Percentiles rank a stretch among this genome's conserved stretches.
Conservation (phyloP, 2,888 invertebrate species). For the Rhyacophila evoluta region DNA sequence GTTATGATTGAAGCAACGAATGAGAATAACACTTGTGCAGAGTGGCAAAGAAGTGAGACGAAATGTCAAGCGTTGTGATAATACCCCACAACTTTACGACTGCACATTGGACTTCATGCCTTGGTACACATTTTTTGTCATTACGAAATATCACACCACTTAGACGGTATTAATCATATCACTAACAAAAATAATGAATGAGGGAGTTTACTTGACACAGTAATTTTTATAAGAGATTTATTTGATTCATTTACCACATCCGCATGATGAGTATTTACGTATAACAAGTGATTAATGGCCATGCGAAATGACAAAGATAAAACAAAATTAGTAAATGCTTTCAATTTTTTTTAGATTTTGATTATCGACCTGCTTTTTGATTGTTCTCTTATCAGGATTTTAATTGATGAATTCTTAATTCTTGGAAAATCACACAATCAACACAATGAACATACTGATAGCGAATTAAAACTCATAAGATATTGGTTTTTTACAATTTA, state of each 20-base stretch:
- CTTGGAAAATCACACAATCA: too few relatives aligned
- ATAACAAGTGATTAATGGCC: neutral
- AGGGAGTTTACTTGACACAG: neutral
- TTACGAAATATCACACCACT: neutral
- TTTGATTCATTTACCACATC: slow-evolving; percentile 5
- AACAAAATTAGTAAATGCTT: too few relatives aligned
- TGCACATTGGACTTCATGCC: slow-evolving; percentile 14
- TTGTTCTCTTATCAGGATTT: too few relatives aligned
- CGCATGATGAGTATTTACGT: neutral
- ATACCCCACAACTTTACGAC: neutral
- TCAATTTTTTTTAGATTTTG: too few relatives aligned
- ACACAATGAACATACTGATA: too few relatives aligned
- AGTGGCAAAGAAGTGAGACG: neutral
- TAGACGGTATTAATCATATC: neutral
- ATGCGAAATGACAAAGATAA: neutral
- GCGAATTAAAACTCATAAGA: too few relatives aligned
- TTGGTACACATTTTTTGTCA: slow-evolving; percentile 12
- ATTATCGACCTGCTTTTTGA: too few relatives aligned
- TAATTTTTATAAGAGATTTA: neutral
- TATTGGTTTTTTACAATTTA: too few relatives aligned
- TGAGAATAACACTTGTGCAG: neutral
- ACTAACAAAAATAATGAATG: slow-evolving; percentile 5
- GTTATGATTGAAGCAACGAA: neutral
- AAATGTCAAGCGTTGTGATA: slow-evolving; percentile 1
- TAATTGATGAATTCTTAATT: too few relatives aligned